phyloP scores from a whole-genome alignment of 2,113 vertebrate genomes.

The Cryptomyrus ogoouensis region DNA sequence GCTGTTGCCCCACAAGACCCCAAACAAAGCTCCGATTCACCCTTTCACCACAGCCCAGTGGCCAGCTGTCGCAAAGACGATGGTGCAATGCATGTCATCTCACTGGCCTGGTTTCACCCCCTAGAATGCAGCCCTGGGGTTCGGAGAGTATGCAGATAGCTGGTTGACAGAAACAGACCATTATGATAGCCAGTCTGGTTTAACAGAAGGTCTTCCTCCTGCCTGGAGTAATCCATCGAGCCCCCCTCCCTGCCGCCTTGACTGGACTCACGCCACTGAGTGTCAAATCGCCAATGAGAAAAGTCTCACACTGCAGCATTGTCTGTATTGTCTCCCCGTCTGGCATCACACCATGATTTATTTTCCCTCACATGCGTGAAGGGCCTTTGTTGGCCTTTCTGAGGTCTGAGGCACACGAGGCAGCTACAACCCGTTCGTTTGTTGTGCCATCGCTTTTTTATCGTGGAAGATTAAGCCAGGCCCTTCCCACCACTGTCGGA shows the following conservation, averaged over 20 bases:
- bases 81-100: constrained; percentile 9
- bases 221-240: not conserved
- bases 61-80: constrained; percentile 10
- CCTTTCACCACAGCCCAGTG: not conserved
- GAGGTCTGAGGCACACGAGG: not conserved
- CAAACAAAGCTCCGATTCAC: constrained; percentile 23
- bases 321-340: constrained; percentile 10
- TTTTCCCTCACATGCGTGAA: not conserved
- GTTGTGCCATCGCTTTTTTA: not conserved
- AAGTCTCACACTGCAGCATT: constrained; percentile 11
- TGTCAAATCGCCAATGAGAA: not conserved
- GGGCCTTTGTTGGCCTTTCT: constrained; percentile 13
- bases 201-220: constrained; percentile 6
- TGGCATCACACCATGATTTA: constrained; percentile 21
- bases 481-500: not conserved
- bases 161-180: not conserved
- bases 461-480: not conserved
- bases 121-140: not conserved
- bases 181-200: not conserved
- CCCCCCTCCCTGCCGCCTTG: not conserved
- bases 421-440: not conserved
- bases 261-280: not conserved
- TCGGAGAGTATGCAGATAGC: not conserved
- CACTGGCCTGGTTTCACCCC: constrained; percentile 5
- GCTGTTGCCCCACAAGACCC: constrained; percentile 8